Evolutionary conservation across 2,888 invertebrate species (phyloP).

Genomic region (Tetrapedia diversipes): DNA sequence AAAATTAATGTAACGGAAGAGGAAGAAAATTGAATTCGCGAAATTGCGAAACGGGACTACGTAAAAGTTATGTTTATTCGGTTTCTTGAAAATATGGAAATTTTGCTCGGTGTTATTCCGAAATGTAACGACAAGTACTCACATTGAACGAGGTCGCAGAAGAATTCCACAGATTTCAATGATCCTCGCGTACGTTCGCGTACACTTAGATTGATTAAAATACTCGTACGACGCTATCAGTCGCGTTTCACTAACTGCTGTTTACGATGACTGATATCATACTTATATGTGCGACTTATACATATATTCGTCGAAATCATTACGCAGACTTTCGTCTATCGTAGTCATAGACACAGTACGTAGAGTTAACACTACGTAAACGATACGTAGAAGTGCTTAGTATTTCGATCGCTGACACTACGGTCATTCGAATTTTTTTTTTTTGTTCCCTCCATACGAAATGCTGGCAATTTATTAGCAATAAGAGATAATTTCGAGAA

Average conservation of each 20-base stretch:
- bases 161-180: neutral
- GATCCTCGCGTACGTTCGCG: neutral
- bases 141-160: slow-evolving; percentile 11
- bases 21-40: too few relatives aligned
- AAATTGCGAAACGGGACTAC: neutral
- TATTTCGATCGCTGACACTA: slow-evolving; percentile 38
- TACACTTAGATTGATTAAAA: slow-evolving; percentile 1
- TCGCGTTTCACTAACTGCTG: slow-evolving; percentile 47
- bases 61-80: neutral
- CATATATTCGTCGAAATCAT: slow-evolving; percentile 20
- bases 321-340: slow-evolving; percentile 31
- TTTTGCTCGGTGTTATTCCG: neutral
- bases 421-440: slow-evolving; percentile 25
- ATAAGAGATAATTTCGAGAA: slow-evolving; percentile 34
- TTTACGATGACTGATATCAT: slow-evolving; percentile 32
- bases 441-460: neutral
- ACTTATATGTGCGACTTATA: slow-evolving; percentile 49
- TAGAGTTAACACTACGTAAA: slow-evolving; percentile 22
- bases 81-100: neutral
- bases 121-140: slow-evolving; percentile 13
- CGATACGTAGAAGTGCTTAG: slow-evolving; percentile 61
- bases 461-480: neutral
- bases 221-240: slow-evolving; percentile 18
- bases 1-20: too few relatives aligned
- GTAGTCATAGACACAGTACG: slow-evolving; percentile 20